phyloP scores from a whole-genome alignment of 2,113 vertebrate genomes.

The Corynorhinus townsendii region DNA sequence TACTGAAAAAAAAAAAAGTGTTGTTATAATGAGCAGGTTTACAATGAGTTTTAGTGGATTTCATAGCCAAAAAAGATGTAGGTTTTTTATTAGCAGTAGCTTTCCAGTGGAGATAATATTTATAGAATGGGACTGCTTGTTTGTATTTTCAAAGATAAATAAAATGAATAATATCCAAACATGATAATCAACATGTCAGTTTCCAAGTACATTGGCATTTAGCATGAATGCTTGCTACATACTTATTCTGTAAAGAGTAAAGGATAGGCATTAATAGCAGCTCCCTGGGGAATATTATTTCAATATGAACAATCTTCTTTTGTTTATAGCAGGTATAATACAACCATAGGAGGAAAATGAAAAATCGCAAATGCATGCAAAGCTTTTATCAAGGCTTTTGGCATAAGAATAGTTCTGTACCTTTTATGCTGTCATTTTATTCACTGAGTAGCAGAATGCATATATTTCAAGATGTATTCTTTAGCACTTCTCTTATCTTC shows the following conservation, averaged over 20 bases:
- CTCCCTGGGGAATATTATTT: slow-evolving; percentile 54
- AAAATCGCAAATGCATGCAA: slow-evolving; percentile 48
- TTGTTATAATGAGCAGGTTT: slow-evolving; percentile 78
- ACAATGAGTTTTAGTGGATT: slow-evolving; percentile 75
- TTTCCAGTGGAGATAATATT: slow-evolving; percentile 81
- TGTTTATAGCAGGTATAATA: slow-evolving; percentile 63
- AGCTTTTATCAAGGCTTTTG: slow-evolving; percentile 54
- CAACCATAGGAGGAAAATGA: slow-evolving; percentile 51
- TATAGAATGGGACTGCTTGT: slow-evolving; percentile 74
- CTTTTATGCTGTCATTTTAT: background rate
- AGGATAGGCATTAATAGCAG: slow-evolving; percentile 61
- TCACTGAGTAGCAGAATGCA: background rate
- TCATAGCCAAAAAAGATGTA: slow-evolving; percentile 75
- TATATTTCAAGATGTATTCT: background rate
- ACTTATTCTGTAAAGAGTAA: slow-evolving; percentile 69
- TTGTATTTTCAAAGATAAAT: slow-evolving; percentile 81
- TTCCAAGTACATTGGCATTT: slow-evolving; percentile 78
- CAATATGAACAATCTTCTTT: slow-evolving; percentile 59
- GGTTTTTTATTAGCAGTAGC: slow-evolving; percentile 74
- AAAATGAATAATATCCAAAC: slow-evolving; percentile 82
- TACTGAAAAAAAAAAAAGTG: slow-evolving; percentile 65
- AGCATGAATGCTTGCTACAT: slow-evolving; percentile 71
- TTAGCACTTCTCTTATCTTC: background rate
- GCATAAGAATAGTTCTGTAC: slow-evolving; percentile 19
- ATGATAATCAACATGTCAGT: slow-evolving; percentile 81